Percentiles rank a stretch among this genome's conserved stretches.
Conservation (phyloP, 1,140 invertebrate species). For the Cylas formicarius region DNA sequence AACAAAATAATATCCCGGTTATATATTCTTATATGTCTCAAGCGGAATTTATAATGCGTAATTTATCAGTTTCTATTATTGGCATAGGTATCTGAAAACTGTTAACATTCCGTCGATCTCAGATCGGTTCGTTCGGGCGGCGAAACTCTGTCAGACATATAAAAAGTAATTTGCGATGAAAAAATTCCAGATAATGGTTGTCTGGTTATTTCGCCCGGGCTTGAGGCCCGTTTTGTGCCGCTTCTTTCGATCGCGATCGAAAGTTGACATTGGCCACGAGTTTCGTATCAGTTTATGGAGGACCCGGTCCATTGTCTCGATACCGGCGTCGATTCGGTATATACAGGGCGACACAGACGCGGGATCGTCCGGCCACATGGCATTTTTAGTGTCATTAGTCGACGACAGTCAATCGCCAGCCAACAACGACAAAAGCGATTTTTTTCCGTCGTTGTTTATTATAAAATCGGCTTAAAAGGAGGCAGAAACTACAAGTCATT, state of each 20-base stretch:
- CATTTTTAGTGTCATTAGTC: no score
- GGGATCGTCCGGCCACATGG: no score
- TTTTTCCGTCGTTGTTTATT: no score
- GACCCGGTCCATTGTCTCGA: no score
- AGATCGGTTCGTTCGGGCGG: slow-evolving; percentile 16
- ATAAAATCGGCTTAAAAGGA: no score
- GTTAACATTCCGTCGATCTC: slow-evolving; percentile 25
- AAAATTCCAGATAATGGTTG: slow-evolving; percentile 28
- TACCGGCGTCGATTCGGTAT: no score
- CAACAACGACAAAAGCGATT: no score
- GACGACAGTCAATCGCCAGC: no score
- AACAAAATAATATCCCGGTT: slow-evolving; percentile 11
- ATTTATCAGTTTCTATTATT: slow-evolving; percentile 25
- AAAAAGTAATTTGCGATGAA: slow-evolving; percentile 27
- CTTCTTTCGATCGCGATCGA: slow-evolving; percentile 12
- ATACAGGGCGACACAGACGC: no score
- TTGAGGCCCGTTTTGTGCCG: slow-evolving; percentile 16
- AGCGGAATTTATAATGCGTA: slow-evolving; percentile 21
- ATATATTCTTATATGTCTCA: slow-evolving; percentile 16
- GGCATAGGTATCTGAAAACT: slow-evolving; percentile 23
- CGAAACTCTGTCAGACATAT: slow-evolving; percentile 24
- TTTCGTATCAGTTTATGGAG: slow-evolving; percentile 8
- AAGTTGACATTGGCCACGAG: slow-evolving; percentile 24
- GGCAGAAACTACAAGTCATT: no score
- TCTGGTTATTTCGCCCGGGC: slow-evolving; percentile 26